Evolutionary conservation across 1,140 invertebrate genomes (phyloP), one percentile per base, ranked within the genome.

Genomic region (Cephus cinctus): DNA sequence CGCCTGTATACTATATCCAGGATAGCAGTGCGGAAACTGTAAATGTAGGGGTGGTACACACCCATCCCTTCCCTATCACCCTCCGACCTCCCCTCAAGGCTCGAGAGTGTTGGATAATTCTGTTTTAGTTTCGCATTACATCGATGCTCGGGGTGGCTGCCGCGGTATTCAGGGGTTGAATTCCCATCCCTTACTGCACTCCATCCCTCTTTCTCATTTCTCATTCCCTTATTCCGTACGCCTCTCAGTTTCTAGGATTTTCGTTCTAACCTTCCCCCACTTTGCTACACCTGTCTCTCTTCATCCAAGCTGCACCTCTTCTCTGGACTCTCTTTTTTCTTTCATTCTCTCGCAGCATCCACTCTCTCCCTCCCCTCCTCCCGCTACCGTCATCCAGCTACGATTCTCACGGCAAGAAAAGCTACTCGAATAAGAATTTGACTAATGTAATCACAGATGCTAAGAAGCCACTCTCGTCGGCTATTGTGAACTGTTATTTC

Each of bases 391-490:
- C n/a, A n/a, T n/a, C n/a, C n/a, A n/a, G 21, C 16, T 21, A 43
- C 47, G 47, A 41, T 52, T 47, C 27, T 41, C 34, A 35, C 36
- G 21, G 12, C 15, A 21, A 30, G 43, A 22, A 52, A 38, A 35
- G 38, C 8, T 35, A 20, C 31, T 50, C 53, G 51, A 63, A 61
- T 57, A 52, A 61, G 59, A 69, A 67, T 69, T 69, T 67, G 61
- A 66, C 65, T 69, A 69, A 69, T 66, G 63, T 54, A 66, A 69
- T 67, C 57, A 63, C 50, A 52, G 55, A 69, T 69, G 65, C 67
- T 69, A 69, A 67, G 57, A 67, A 69, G 65, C 63, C 61, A 67
- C 57, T 69, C 56, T 57, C 40, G 23, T 43, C 50, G 20, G 42
- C 56, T 47, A 63, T 65, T 65, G 59, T 61, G 48, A n/a, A n/a